Conservation (phyloP, 2,113 vertebrate genomes). For the Neoarius graeffei region DNA sequence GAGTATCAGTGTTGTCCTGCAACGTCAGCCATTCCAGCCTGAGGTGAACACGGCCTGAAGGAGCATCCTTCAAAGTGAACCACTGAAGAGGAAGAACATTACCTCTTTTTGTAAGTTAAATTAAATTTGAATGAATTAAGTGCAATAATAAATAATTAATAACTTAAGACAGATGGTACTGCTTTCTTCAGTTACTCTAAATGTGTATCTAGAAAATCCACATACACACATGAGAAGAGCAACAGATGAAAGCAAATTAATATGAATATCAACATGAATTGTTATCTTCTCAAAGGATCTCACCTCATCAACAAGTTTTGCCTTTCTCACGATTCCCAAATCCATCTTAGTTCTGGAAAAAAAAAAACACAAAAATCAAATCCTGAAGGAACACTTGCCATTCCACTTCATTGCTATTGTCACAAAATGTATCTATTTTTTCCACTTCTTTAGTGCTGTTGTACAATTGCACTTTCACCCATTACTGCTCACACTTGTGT, state of each 20-base stretch:
- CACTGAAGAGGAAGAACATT: slow-evolving; percentile 71
- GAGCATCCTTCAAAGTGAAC: slow-evolving; percentile 81
- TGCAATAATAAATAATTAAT: neutral
- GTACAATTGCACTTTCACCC: neutral
- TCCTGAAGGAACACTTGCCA: neutral
- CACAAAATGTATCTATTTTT: neutral
- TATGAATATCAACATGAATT: neutral
- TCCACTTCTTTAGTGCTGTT: neutral
- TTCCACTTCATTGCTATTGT: neutral
- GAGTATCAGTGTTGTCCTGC: slow-evolving; percentile 70
- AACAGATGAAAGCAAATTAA: neutral
- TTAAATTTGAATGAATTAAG: neutral
- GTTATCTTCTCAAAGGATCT: slow-evolving; percentile 49
- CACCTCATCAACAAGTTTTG: slow-evolving; percentile 82
- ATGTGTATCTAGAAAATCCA: neutral
- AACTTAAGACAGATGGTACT: too few species aligned
- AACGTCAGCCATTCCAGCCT: slow-evolving; percentile 85
- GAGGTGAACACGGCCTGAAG: slow-evolving; percentile 80
- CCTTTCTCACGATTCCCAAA: slow-evolving; percentile 84
- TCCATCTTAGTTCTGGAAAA: slow-evolving; percentile 82
- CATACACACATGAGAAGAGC: neutral
- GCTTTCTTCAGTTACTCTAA: neutral
- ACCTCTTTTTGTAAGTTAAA: neutral
- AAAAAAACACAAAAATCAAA: neutral
- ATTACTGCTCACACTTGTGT: neutral